Evolutionary conservation across 2,113 vertebrate species (phyloP).

Genomic region (Nanorana parkeri): DNA sequence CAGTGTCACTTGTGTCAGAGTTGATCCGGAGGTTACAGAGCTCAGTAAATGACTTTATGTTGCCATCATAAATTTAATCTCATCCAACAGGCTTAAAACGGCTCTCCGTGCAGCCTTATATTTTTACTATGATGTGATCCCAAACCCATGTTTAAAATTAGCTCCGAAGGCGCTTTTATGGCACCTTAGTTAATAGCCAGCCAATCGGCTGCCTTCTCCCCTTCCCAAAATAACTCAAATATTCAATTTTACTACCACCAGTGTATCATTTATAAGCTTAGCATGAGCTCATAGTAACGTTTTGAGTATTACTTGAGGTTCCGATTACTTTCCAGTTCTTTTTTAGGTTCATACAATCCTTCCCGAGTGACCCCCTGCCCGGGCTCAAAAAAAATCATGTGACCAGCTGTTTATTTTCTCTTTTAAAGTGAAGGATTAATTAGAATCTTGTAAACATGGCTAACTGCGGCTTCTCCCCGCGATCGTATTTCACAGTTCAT

Average conservation of each 20-base stretch:
- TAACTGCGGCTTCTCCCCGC: not conserved
- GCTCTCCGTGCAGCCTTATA: slow-evolving; percentile 14
- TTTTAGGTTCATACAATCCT: slow-evolving; percentile 71
- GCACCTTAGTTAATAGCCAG: slow-evolving; percentile 32
- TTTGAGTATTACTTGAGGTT: slow-evolving; percentile 75
- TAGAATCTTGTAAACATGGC: slow-evolving; percentile 27
- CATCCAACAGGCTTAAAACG: not conserved
- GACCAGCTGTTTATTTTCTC: slow-evolving; percentile 67
- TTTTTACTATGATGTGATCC: slow-evolving; percentile 48
- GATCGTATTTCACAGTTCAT: not conserved
- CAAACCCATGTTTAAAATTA: slow-evolving; percentile 48
- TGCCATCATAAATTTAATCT: slow-evolving; percentile 6
- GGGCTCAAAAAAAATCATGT: slow-evolving; percentile 59
- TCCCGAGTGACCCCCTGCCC: slow-evolving; percentile 64
- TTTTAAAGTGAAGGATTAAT: slow-evolving; percentile 19
- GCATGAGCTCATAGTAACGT: slow-evolving; percentile 77
- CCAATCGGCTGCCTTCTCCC: slow-evolving; percentile 48
- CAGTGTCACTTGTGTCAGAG: not conserved
- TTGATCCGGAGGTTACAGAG: not conserved
- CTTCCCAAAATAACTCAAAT: slow-evolving; percentile 77
- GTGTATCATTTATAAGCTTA: slow-evolving; percentile 72
- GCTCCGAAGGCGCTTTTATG: slow-evolving; percentile 38
- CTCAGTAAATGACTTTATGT: slow-evolving; percentile 1
- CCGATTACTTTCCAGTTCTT: slow-evolving; percentile 73
- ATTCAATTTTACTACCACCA: slow-evolving; percentile 73